Conservation (phyloP, 2,797 vertebrate genomes). For the Ceyx erithaca region DNA sequence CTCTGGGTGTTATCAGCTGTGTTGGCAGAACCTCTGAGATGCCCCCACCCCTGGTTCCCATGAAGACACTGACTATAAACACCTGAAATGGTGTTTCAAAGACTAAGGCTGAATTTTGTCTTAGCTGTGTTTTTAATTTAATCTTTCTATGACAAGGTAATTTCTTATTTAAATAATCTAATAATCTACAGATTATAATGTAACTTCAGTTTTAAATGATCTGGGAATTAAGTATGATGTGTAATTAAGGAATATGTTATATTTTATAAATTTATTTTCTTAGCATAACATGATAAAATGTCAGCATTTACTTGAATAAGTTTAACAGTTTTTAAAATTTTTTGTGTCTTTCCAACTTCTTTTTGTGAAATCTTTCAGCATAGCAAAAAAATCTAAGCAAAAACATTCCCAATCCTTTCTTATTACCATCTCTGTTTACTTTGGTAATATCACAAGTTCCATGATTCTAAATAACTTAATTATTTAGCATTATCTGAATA, state of each 20-base stretch:
- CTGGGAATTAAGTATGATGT: not conserved
- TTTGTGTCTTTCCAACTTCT: not conserved
- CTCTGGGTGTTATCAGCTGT: not conserved
- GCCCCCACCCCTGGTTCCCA: fast-evolving
- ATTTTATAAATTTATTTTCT: not conserved
- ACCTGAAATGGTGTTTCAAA: not conserved
- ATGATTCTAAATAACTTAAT: slow-evolving; percentile 75
- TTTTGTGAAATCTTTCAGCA: slow-evolving; percentile 7
- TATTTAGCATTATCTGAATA: slow-evolving; percentile 79
- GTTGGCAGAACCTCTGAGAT: not conserved
- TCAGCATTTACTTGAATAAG: not conserved
- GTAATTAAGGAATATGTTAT: not conserved
- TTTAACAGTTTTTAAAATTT: slow-evolving; percentile 24
- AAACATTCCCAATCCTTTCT: slow-evolving; percentile 38
- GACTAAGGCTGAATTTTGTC: not conserved
- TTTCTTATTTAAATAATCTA: not conserved
- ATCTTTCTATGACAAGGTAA: not conserved
- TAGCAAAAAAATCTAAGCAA: not conserved
- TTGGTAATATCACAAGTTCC: slow-evolving; percentile 46
- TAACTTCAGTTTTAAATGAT: not conserved
- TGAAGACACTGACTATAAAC: not conserved
- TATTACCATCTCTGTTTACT: slow-evolving; percentile 70
- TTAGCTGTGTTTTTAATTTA: not conserved
- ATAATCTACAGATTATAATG: not conserved
- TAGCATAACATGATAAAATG: not conserved